These are phyloP conservation scores for Bradypodion pumilum DNA, from an alignment of 2,797 vertebrate species.

Conservation along the genomic window DNA sequence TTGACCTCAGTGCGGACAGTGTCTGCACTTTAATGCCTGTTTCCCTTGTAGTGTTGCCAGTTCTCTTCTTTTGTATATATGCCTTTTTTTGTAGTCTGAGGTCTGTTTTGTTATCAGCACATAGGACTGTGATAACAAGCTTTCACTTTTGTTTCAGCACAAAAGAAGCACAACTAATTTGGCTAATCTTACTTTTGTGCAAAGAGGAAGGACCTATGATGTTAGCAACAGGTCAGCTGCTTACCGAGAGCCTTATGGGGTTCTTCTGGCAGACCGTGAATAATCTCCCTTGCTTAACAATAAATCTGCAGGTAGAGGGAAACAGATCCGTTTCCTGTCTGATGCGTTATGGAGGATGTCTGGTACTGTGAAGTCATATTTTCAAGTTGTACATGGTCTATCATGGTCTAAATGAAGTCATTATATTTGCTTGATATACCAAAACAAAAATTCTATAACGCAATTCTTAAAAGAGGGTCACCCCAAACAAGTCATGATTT, in stretches of 20 bases:
- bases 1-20: not conserved
- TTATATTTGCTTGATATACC: too few species aligned
- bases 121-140: slow-evolving; percentile 49
- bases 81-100: slow-evolving; percentile 49
- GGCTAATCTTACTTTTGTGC: slow-evolving; percentile 67
- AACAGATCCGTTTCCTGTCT: slow-evolving; percentile 32
- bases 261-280: slow-evolving; percentile 27
- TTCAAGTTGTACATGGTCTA: not conserved
- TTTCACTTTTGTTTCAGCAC: slow-evolving; percentile 50
- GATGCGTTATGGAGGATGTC: slow-evolving; percentile 4
- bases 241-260: not conserved
- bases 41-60: slow-evolving; percentile 45
- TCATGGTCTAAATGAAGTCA: rapidly evolving
- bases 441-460: too few species aligned
- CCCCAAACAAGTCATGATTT: too few species aligned
- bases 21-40: slow-evolving; percentile 51
- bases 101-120: slow-evolving; percentile 54
- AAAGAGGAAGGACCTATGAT: slow-evolving; percentile 66
- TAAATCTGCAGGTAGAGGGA: slow-evolving; percentile 59
- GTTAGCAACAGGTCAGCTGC: slow-evolving; percentile 60
- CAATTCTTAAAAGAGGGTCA: too few species aligned
- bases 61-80: slow-evolving; percentile 36
- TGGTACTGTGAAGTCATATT: rapidly evolving
- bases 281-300: slow-evolving; percentile 32
- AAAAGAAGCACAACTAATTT: slow-evolving; percentile 60